These are phyloP conservation scores for Seriola aureovittata DNA, from an alignment of 2,113 vertebrate species.

Conservation along the genomic window DNA sequence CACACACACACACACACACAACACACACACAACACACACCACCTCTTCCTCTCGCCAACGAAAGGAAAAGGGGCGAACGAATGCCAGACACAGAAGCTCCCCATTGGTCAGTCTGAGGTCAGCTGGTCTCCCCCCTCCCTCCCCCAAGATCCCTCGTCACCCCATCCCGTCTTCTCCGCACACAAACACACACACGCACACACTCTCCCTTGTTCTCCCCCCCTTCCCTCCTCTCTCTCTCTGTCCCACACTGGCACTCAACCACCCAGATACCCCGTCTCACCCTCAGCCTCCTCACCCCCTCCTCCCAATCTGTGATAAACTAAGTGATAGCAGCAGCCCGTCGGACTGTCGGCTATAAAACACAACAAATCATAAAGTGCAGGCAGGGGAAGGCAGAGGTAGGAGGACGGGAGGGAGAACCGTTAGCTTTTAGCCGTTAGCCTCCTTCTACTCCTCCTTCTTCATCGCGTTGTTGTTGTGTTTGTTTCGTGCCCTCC, in stretches of 20 bases:
- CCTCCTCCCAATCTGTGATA: constrained; percentile 94
- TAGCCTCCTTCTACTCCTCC: constrained; percentile 73
- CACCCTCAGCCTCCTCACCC: constrained; percentile 57
- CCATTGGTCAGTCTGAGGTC: constrained; percentile 96
- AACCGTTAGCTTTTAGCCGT: constrained; percentile 83
- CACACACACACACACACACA: not conserved
- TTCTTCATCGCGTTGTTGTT: constrained; percentile 67
- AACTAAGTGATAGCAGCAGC: constrained; percentile 97
- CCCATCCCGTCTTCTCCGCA: constrained; percentile 32
- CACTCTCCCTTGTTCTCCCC: not conserved
- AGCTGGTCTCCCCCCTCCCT: constrained; percentile 92
- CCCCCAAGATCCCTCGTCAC: constrained; percentile 31
- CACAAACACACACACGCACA: not conserved
- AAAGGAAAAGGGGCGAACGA: constrained; percentile 63
- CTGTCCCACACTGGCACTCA: constrained; percentile 96
- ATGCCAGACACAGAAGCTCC: constrained; percentile 89
- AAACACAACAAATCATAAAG: constrained; percentile 99
- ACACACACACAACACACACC: constrained; percentile 23
- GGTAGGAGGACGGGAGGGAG: constrained; percentile 80
- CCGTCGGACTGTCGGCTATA: constrained; percentile 93
- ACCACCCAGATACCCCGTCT: constrained; percentile 84
- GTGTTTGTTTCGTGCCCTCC: constrained; percentile 69
- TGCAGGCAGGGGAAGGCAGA: constrained; percentile 83
- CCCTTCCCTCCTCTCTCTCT: constrained; percentile 52
- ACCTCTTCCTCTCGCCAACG: constrained; percentile 68